A percentile compares a stretch with the other conserved stretches of the same genome.
Evolutionary conservation across 1,140 invertebrate genomes (phyloP).

Genomic region (Drosophila biarmipes): DNA sequence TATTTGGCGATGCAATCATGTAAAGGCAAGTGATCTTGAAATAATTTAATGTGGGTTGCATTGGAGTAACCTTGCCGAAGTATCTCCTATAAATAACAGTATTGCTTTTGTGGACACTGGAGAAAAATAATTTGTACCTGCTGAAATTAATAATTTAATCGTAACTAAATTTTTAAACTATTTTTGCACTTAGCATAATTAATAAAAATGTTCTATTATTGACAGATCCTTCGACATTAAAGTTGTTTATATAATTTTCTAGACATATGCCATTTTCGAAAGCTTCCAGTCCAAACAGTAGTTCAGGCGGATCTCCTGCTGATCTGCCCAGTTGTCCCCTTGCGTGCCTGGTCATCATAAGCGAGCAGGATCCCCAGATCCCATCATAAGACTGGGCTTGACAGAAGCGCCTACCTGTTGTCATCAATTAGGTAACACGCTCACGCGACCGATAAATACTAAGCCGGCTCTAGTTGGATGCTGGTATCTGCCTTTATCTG

Average conservation of each 20-base stretch:
- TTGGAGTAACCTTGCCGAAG: not conserved
- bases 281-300: slow-evolving; percentile 25
- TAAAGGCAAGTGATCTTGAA: slow-evolving; percentile 48
- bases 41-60: slow-evolving; percentile 20
- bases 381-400: slow-evolving; percentile 49
- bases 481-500: slow-evolving; percentile 32
- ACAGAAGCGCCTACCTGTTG: slow-evolving; percentile 84
- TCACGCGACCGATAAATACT: slow-evolving; percentile 83
- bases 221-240: not conserved
- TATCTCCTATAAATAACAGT: not conserved
- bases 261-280: not conserved
- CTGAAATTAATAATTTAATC: not conserved
- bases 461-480: slow-evolving; percentile 5
- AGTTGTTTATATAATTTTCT: not conserved
- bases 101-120: not conserved
- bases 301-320: slow-evolving; percentile 48
- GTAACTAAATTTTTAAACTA: not conserved
- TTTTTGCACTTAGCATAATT: too few species aligned
- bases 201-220: not conserved
- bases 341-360: slow-evolving; percentile 69
- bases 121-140: not conserved
- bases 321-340: slow-evolving; percentile 26
- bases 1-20: slow-evolving; percentile 20
- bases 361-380: slow-evolving; percentile 21
- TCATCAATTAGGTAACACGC: slow-evolving; percentile 84